These are phyloP conservation scores for Onychostruthus taczanowskii DNA, from an alignment of 2,113 vertebrate species.

Conservation along the genomic window DNA sequence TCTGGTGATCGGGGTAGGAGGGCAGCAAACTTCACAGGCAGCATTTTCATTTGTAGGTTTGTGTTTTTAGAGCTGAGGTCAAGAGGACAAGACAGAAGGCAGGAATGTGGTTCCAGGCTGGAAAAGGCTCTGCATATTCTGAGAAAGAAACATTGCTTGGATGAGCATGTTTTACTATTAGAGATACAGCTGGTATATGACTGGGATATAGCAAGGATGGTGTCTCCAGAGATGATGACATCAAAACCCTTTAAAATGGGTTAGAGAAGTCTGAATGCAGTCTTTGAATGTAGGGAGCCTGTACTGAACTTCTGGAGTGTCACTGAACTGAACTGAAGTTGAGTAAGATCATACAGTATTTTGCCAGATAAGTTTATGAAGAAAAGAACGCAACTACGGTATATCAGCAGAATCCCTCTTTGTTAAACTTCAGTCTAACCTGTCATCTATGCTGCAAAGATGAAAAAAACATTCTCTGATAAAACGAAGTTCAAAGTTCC, in stretches of 20 bases:
- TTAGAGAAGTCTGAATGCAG: not conserved
- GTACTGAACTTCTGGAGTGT: not conserved
- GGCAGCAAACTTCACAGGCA: not conserved
- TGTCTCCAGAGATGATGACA: not conserved
- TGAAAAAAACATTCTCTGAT: not conserved
- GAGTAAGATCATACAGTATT: not conserved
- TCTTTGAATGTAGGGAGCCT: not conserved
- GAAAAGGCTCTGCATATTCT: not conserved
- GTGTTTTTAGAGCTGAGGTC: not conserved
- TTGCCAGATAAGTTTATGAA: not conserved
- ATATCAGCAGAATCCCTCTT: not conserved
- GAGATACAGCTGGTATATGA: not conserved
- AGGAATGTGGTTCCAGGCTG: not conserved
- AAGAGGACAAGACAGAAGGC: not conserved
- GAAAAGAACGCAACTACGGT: not conserved
- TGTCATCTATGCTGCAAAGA: conserved; percentile 34
- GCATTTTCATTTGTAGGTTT: not conserved
- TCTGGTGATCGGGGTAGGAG: not conserved
- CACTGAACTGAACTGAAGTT: not conserved
- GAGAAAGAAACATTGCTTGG: not conserved
- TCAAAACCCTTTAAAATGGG: not conserved
- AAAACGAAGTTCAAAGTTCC: not conserved
- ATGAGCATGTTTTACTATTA: not conserved
- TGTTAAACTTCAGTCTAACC: not conserved
- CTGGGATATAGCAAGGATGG: not conserved